Evolutionary conservation across 1,140 invertebrate species (phyloP).

Genomic region (Archegozetes longisetosus): DNA sequence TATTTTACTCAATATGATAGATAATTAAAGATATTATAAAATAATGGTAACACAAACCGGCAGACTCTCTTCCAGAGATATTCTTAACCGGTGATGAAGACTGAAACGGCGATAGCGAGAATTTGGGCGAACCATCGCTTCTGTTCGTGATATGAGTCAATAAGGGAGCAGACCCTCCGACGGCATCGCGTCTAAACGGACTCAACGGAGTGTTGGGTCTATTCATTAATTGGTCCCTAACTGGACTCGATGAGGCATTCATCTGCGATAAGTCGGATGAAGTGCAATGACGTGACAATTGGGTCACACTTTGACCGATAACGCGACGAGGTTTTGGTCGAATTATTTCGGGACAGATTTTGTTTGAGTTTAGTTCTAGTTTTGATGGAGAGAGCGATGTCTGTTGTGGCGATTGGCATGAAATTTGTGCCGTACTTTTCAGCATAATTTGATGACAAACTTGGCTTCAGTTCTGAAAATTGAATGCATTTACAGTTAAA

Average conservation of each 20-base stretch:
- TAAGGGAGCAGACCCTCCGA: constrained; percentile 21
- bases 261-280: not conserved
- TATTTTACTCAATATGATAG: no score
- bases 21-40: no score
- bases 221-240: constrained; percentile 11
- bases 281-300: not conserved
- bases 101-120: not conserved
- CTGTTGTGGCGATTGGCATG: no score
- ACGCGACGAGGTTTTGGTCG: constrained; percentile 53
- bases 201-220: constrained; percentile 10
- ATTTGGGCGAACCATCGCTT: not conserved
- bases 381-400: no score
- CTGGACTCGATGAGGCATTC: not conserved
- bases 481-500: no score
- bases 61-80: no score
- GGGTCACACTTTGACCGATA: constrained; percentile 16
- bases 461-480: no score
- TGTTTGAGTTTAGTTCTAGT: no score
- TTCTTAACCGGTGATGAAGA: no score
- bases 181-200: constrained; percentile 5
- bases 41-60: no score
- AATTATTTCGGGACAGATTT: constrained; percentile 67
- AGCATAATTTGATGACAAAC: no score
- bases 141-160: constrained; percentile 6
- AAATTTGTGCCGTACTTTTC: no score